Conservation (phyloP, 2,888 invertebrate species). For the Andrena praecox region DNA sequence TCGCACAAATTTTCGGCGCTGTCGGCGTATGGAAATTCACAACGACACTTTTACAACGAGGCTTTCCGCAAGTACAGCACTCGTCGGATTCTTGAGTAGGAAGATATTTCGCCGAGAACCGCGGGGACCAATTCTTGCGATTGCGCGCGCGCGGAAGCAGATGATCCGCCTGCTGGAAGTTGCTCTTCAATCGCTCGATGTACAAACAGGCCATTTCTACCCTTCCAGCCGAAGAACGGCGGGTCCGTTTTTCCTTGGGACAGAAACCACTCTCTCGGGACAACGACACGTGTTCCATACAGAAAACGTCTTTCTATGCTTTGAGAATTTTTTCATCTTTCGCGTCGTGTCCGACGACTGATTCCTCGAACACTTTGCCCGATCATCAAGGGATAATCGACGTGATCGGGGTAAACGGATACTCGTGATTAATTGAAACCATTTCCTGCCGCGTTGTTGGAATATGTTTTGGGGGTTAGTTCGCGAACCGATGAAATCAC, state of each 20-base stretch:
- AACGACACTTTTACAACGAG: background rate
- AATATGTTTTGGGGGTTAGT: constrained; percentile 26
- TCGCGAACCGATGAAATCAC: constrained; percentile 28
- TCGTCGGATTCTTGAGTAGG: background rate
- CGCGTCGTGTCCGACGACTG: background rate
- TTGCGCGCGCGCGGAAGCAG: constrained; percentile 28
- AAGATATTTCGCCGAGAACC: constrained; percentile 37
- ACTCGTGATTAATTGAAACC: constrained; percentile 12
- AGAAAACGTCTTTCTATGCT: background rate
- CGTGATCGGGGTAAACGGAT: background rate
- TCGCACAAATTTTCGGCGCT: constrained; percentile 55
- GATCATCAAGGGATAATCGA: background rate
- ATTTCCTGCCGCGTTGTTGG: constrained; percentile 6
- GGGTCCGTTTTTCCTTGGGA: background rate
- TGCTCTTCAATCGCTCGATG: constrained; percentile 64
- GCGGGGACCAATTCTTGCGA: constrained; percentile 58
- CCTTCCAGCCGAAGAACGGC: background rate
- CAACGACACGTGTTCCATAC: background rate
- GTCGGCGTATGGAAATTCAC: constrained; percentile 24
- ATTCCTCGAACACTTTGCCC: background rate
- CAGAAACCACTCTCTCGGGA: background rate
- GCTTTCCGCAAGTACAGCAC: background rate
- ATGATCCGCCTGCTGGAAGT: constrained; percentile 43
- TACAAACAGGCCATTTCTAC: constrained; percentile 45
- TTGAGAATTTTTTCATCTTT: constrained; percentile 13